phyloP scores from a whole-genome alignment of 2,797 vertebrate genomes.

The Syngnathus rostellatus region DNA sequence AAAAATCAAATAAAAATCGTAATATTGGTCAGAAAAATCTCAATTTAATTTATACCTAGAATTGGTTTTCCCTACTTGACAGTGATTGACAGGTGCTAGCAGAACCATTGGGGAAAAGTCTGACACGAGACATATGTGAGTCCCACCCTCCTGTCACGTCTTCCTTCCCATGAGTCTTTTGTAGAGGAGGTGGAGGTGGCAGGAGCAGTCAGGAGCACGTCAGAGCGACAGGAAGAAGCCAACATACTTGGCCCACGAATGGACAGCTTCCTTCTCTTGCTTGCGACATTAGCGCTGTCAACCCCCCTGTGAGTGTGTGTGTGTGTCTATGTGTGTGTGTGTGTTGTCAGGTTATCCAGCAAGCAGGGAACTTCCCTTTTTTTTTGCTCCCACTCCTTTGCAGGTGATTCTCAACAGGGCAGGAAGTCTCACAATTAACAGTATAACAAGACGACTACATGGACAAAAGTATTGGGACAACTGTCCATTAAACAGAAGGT shows the following conservation, averaged over 20 bases:
- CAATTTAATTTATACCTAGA: no score
- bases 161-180: slow-evolving; percentile 70
- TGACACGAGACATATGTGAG: slow-evolving; percentile 86
- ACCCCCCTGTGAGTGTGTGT: slow-evolving; percentile 53
- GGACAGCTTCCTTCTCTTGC: slow-evolving; percentile 24
- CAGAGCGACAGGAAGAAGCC: slow-evolving; percentile 62
- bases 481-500: not conserved
- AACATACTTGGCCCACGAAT: slow-evolving; percentile 24
- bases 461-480: not conserved
- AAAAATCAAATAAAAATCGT: not conserved
- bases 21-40: no score
- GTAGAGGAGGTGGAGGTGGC: slow-evolving; percentile 64
- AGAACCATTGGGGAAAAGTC: slow-evolving; percentile 64
- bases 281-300: slow-evolving; percentile 46
- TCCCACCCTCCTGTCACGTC: slow-evolving; percentile 75
- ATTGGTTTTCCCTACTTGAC: slow-evolving; percentile 28
- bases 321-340: slow-evolving; percentile 53
- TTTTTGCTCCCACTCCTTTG: slow-evolving; percentile 23
- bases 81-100: slow-evolving; percentile 90
- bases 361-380: slow-evolving; percentile 34
- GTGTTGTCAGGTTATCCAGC: slow-evolving; percentile 56
- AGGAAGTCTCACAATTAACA: slow-evolving; percentile 32
- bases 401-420: slow-evolving; percentile 55
- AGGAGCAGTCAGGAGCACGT: slow-evolving; percentile 63
- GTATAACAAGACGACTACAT: not conserved